A percentile compares a stretch with the other conserved stretches of the same genome.
Evolutionary conservation across 2,113 vertebrate genomes (phyloP).

Genomic region (Accipiter virgatus): DNA sequence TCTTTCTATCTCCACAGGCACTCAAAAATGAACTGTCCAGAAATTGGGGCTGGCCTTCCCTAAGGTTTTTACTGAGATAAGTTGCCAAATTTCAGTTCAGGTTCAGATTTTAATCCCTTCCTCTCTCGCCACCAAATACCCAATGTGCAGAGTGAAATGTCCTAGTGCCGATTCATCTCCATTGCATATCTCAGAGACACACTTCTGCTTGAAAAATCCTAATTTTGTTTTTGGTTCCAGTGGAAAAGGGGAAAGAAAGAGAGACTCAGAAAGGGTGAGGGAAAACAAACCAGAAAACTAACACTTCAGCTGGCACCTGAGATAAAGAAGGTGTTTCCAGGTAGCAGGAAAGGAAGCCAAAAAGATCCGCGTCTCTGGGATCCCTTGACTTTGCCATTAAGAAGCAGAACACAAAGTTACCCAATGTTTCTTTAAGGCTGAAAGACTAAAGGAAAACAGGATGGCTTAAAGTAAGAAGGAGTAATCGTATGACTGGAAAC

Average conservation of each 20-base stretch:
- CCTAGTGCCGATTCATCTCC: background rate
- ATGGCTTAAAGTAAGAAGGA: slow-evolving; percentile 33
- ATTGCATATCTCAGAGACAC: background rate
- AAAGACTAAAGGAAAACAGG: slow-evolving; percentile 53
- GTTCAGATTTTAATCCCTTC: background rate
- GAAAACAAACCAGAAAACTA: slow-evolving; percentile 10
- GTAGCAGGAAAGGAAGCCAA: background rate
- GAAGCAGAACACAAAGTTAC: background rate
- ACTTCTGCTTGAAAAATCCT: background rate
- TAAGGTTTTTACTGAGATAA: background rate
- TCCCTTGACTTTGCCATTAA: background rate
- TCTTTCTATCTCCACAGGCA: background rate
- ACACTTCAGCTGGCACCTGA: background rate
- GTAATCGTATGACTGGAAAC: slow-evolving; percentile 59
- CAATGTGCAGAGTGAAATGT: background rate
- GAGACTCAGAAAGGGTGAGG: background rate
- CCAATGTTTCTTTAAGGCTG: slow-evolving; percentile 41
- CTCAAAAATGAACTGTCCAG: background rate
- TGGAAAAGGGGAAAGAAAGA: background rate
- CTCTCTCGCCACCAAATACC: background rate
- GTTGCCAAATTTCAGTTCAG: background rate
- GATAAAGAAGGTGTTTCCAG: slow-evolving; percentile 22
- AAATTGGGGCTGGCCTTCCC: background rate
- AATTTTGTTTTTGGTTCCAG: background rate
- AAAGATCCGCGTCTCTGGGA: background rate